Evolutionary conservation across 2,888 invertebrate genomes (phyloP), one percentile per base, ranked within the genome.

Genomic region (Helobdella robusta): DNA sequence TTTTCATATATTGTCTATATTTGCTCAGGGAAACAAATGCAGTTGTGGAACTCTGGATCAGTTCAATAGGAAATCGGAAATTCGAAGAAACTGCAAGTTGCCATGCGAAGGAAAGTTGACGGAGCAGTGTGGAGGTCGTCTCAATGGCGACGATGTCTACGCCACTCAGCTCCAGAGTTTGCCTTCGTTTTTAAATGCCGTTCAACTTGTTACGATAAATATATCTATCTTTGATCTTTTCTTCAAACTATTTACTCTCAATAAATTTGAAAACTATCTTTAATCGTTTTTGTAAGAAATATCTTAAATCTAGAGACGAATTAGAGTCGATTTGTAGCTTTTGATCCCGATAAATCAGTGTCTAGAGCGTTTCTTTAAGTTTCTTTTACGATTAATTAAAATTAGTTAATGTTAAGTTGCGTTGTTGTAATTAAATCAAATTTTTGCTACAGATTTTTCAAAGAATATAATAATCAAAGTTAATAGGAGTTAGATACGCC

Each of bases 81-180:
- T 15, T 15, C 20, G 35, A 15, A 25, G 23, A 40, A 36, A 60
- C 60, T 60, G 60, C 23, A 18, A 40, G 25, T 30, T 44, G 20
- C 34, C n/a, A 44, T 60, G 60, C 28, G 20, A 23, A 25, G 60
- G 60, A 35, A 44, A 32, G 40, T 40, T 60, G 1, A 25, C 25
- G 36, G 25, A 60, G 25, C 46, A 36, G 25, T 40, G 60, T 25
- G 40, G 44, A 40, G 46, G 60, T 6, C 56, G 30, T 30, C 6
- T 20, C 11, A 20, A 60, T 40, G 3, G n/a, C 20, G 34, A 40
- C 18, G 28, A 8, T 30, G 40, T 34, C 18, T 60, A 23, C 25
- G 60, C 60, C 8, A 60, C 28, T 25, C 60, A 60, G 28, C 25
- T 60, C 18, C 60, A 60, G 46, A 46, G 60, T 60, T n/a, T 25